These are phyloP conservation scores for Proterorhinus semilunaris DNA, from an alignment of 2,113 vertebrate species.

Conservation along the genomic window DNA sequence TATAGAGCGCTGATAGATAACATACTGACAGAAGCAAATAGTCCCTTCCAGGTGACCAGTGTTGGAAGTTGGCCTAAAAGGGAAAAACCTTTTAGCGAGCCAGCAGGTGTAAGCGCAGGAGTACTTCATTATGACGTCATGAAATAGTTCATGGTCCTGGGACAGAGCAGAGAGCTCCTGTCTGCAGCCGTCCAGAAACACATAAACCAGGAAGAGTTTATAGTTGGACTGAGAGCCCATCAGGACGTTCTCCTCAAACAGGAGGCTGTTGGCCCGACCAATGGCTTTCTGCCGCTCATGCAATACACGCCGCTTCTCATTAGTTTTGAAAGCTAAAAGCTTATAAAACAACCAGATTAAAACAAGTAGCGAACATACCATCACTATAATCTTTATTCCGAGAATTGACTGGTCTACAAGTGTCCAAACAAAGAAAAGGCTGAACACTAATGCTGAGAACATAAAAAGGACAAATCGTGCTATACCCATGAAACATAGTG, in stretches of 20 bases:
- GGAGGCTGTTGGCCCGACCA: constrained; percentile 54
- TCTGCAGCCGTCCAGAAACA: constrained; percentile 49
- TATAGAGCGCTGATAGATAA: constrained; percentile 36
- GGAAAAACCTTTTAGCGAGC: constrained; percentile 51
- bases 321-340: neutral
- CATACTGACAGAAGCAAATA: constrained; percentile 68
- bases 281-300: constrained; percentile 36
- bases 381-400: no score
- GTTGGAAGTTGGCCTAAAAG: constrained; percentile 19
- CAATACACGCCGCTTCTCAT: constrained; percentile 25
- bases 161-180: constrained; percentile 43
- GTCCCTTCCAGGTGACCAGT: constrained; percentile 45
- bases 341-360: neutral
- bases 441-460: no score
- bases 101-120: constrained; percentile 58
- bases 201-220: constrained; percentile 56
- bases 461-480: no score
- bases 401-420: no score
- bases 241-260: constrained; percentile 49
- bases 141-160: constrained; percentile 45
- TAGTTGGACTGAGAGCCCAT: constrained; percentile 44
- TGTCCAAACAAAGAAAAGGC: no score
- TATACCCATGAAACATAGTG: neutral
- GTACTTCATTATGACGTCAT: constrained; percentile 48
- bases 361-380: no score